Base-by-base conservation (phyloP, 2,888 invertebrate genomes). In the Ormyrus thymus region DNA sequence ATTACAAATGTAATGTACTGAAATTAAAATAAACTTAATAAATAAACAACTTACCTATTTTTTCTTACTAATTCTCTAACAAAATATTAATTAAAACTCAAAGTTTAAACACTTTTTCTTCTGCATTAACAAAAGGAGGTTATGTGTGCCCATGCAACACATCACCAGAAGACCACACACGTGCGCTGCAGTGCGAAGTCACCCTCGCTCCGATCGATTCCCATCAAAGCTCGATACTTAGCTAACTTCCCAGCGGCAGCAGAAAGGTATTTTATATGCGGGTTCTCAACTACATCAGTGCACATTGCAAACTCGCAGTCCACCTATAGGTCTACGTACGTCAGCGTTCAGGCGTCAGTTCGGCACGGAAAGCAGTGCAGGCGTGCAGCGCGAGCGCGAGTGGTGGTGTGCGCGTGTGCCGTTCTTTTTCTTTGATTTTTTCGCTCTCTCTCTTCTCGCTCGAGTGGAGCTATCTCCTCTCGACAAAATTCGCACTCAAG, bases 171-270 rank as follows among this genome's bases (percentile, higher is more conserved):
- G 29, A 4, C 50, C n/a, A 71, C 59, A 74, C 66, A 75, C 74
- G 66, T 66, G 74, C 73, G 45, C 58, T 66, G 66, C 74, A 66
- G 46, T 59, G 46, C 5, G 66, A 75, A 75, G 11, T 58, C 29
- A 29, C 29, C 29, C 29, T 10, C 7, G 64, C 46, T n/a, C 29
- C 1, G 29, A 29, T 29, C 29, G 29, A 29, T 29, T 29, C 29
- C 29, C 29, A 29, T 29, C 29, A 29, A 29, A 29, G 29, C 29
- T 29, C 29, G 29, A 29, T 29, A 29, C 29, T 29, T 29, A 4
- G 29, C 29, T 29, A 4, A 29, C 29, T 29, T 29, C 29, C 29
- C 29, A 29, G 29, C 29, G 29, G 29, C 29, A 29, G 4, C 29
- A 29, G 29, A 29, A 29, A 29, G 29, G 29, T 29, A 29, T 29